Evolutionary conservation across 1,140 invertebrate species (phyloP), one percentile per base, ranked within the genome.

Genomic region (Cydia amplana): DNA sequence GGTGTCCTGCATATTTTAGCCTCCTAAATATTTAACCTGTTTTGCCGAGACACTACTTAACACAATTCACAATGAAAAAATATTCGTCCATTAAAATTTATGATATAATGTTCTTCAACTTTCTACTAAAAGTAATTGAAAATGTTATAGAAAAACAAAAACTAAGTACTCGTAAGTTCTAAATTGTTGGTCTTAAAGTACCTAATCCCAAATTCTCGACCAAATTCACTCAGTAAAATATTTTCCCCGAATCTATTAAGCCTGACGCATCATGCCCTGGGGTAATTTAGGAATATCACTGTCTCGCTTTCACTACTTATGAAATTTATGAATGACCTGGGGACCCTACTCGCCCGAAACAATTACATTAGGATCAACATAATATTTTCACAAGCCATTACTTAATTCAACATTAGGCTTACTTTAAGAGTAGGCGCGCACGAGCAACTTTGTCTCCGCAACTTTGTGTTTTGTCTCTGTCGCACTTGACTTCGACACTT

Each of bases 301-400:
- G 78, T 73, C 78, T 79, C 82, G 84, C 88, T 91, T 92, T 90
- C 89, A 85, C 88, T 82, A 76, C 77, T 90, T 85, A 87, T n/a
- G n/a, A n/a, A n/a, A n/a, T n/a, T n/a, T n/a, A n/a, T 85, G 87
- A 87, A 91, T 87, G 85, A 89, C 86, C 83, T 72, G 75, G 65
- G 83, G 79, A 78, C 85, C 80, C 79, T 78, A 75, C 78, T 87
- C 81, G 77, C 83, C n/a, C n/a, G 20, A 60, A 60, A 60, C 55
- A 60, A 60, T 60, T 60, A 60, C 55, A 23, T 60, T 23, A 60
- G 55, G 55, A 18, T 60, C 55, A 60, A 23, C 18, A 60, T 60
- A 60, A 60, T 60, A 23, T 60, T 20, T 60, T 60, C 20, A 60
- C 55, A 60, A 60, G 55, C 55, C 55, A 60, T 60, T 60, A 60